Percentiles rank a stretch among this genome's conserved stretches.
Conservation (phyloP, 2,797 vertebrate genomes). For the Gouania willdenowi region DNA sequence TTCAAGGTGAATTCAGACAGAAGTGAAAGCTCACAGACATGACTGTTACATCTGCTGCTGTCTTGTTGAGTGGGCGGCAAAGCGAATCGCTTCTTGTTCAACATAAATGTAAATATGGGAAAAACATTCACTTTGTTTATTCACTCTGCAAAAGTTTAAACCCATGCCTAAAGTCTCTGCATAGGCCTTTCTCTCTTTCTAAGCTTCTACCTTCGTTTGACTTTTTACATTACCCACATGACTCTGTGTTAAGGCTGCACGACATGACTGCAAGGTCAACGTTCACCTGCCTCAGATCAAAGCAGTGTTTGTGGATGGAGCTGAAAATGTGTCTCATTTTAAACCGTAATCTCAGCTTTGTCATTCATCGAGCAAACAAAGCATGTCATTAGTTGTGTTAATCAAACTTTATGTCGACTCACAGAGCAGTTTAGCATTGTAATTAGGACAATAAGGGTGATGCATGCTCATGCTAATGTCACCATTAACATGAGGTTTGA, state of each 20-base stretch:
- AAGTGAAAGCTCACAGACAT: background rate
- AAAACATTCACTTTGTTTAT: background rate
- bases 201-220: background rate
- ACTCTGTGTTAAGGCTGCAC: background rate
- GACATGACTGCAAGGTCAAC: background rate
- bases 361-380: no score
- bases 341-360: no score
- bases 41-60: background rate
- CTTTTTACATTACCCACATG: background rate
- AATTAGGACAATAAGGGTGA: no score
- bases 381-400: no score
- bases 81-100: background rate
- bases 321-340: background rate
- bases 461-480: no score
- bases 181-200: background rate
- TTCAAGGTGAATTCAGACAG: conserved; percentile 7
- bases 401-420: no score
- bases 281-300: conserved; percentile 5
- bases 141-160: background rate
- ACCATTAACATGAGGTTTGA: no score
- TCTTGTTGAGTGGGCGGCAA: no score
- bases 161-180: background rate
- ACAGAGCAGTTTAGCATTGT: no score
- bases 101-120: background rate
- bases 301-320: background rate